Evolutionary conservation across 2,113 vertebrate genomes (phyloP), one percentile per base, ranked within the genome.

Genomic region (Elephas maximus): DNA sequence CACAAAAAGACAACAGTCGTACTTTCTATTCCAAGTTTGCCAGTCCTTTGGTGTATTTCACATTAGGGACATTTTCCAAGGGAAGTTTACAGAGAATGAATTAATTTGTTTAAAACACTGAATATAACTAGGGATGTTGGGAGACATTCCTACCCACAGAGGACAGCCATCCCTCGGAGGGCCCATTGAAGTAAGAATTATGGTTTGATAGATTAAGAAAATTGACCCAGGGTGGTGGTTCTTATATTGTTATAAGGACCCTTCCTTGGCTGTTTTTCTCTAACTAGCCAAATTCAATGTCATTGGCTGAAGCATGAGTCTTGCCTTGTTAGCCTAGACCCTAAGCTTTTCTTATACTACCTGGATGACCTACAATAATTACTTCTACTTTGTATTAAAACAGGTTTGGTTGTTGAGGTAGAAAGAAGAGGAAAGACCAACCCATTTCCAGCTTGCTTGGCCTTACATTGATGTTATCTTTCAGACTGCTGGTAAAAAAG

Each of bases 371-470:
- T 57, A 8, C 60, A 37, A 65, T 20, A 84, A 87, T 63, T 41
- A 67, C 48, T 65, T 95, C 37, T 44, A 78, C 83, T 95, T 78
- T 62, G 33, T 79, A 26, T 91, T 89, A 51, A 94, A 83, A 62
- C 26, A 73, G 5, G 83, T 94, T 62, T 51, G 63, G 57, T 20
- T 57, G 3, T 80, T 81, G 26, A 88, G 24, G 67, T 83, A 51
- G 21, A 65, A 97, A 91, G 83, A 88, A 92, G 60, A 91, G 60
- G 77, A 91, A 91, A 44, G 51, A 45, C 41, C 45, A 62, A 23
- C 28, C 26, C 30, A 20, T 78, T 87, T 67, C 71, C 60, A 63
- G 51, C 74, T 85, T 90, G 44, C 24, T 73, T 60, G 63, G 77
- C 20, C 51, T 87, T 18, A 24, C 17, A 12, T 57, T 62, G 23